These are phyloP conservation scores for Salvator merianae DNA, from an alignment of 2,113 vertebrate species.

Conservation along the genomic window DNA sequence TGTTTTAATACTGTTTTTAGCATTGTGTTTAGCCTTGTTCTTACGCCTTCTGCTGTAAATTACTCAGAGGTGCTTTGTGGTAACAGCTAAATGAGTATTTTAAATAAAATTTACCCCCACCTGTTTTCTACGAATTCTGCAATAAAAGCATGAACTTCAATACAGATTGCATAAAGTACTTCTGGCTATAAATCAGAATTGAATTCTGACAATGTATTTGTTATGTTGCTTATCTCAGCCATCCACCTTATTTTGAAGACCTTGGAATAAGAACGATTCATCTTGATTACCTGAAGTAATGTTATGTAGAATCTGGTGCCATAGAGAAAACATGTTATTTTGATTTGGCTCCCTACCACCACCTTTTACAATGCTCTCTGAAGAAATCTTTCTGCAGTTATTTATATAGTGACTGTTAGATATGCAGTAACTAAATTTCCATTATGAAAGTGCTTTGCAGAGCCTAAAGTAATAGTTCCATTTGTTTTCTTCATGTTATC, in stretches of 20 bases:
- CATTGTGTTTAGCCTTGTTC: too few species aligned
- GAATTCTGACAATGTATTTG: neutral
- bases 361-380: neutral
- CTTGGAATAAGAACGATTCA: neutral
- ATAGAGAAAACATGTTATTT: neutral
- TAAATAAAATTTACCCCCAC: too few species aligned
- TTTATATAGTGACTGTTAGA: conserved; percentile 12
- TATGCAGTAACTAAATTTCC: conserved; percentile 23
- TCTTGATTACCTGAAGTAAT: conserved; percentile 2
- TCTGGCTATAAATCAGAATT: neutral
- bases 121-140: too few species aligned
- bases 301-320: rapidly evolving
- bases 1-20: too few species aligned
- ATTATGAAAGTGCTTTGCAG: conserved; percentile 23
- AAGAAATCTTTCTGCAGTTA: neutral
- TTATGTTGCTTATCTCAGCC: neutral
- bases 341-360: neutral
- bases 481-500: conserved; percentile 33
- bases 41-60: too few species aligned
- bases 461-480: conserved; percentile 34
- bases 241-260: conserved; percentile 9
- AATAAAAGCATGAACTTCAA: neutral
- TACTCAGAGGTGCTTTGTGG: too few species aligned
- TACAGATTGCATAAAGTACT: neutral
- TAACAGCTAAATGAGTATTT: too few species aligned